phyloP scores from a whole-genome alignment of 2,113 vertebrate genomes.

The Nanorana parkeri region DNA sequence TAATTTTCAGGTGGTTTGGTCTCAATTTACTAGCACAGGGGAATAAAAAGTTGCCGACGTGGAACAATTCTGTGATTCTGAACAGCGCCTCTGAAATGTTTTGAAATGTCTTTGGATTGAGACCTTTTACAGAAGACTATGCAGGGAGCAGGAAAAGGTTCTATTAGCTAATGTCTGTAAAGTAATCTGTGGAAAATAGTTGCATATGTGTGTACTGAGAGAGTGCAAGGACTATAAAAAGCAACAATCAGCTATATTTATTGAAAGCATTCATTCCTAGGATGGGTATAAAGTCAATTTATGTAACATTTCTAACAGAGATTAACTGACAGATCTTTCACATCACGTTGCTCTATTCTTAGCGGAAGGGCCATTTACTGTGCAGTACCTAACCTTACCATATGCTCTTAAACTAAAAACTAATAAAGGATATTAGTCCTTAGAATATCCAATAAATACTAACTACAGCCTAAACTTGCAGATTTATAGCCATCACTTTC shows the following conservation, averaged over 20 bases:
- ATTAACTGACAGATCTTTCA: constrained; percentile 1
- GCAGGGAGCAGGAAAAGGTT: constrained; percentile 62
- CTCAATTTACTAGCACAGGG: neutral
- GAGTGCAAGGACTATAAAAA: constrained; percentile 19
- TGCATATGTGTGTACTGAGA: constrained; percentile 34
- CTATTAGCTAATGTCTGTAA: constrained; percentile 70
- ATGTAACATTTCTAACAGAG: constrained; percentile 32
- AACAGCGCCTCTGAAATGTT: constrained; percentile 10
- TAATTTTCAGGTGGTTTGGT: neutral
- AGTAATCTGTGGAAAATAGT: constrained; percentile 63
- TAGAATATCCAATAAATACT: too few relatives aligned
- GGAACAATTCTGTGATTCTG: neutral
- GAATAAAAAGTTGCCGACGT: neutral
- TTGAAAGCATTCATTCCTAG: constrained; percentile 46
- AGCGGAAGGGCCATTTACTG: constrained; percentile 5
- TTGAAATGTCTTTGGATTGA: constrained; percentile 26
- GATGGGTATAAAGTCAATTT: constrained; percentile 31
- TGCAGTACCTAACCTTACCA: neutral
- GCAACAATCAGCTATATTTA: constrained; percentile 42
- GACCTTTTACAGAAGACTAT: constrained; percentile 8
- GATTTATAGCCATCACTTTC: too few relatives aligned
- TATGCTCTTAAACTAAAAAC: neutral
- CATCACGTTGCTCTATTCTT: neutral
- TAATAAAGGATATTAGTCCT: too few relatives aligned
- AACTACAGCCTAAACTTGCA: too few relatives aligned